Base-by-base conservation (phyloP, 2,113 vertebrate genomes). In the Macaca mulatta region DNA sequence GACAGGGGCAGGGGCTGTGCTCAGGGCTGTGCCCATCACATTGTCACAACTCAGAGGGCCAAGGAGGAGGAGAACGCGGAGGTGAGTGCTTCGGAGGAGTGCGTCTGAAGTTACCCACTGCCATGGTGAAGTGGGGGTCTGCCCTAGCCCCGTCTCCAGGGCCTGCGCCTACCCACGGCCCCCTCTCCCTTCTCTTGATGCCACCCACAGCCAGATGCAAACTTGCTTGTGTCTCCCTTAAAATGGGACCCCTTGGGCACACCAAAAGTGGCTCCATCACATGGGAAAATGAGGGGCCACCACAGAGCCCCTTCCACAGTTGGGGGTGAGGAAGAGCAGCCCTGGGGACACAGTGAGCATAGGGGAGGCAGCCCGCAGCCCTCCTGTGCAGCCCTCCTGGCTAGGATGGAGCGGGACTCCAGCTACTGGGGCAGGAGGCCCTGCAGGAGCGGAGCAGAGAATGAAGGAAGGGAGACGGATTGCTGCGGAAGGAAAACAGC, bases 401-500 rank as follows among this genome's bases (percentile, higher is more conserved):
- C 40, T 50, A 40, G 72, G 35, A n/a, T 12, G 20, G 61, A 32
- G 67, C 10, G 16, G 27, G 16, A 20, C 50, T 10, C 89, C 16
- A 32, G 43, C 61, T 96, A 67, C n/a, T 61, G 75, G 0, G 85
- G 96, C 23, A 77, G 83, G 85, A 94, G 79, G 38, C 57, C 89
- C 84, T 3, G 69, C 57, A 30, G 48, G 30, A 40, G 30, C 1
- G 25, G 25, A 12, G 70, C 69, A 77, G 81, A 79, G n/a, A 75
- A 92, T 7, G 22, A 14, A 48, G 11, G 32, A 10, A 77, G 82
- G 69, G 79, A 80, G 25, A n/a, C 38, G 22, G 9, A 25, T 61
- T 55, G 23, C 40, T 13, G 64, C 67, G 77, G 50, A 7, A 77
- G 30, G n/a, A 40, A 27, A 90, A n/a, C 43, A 89, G 30, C 25